These are phyloP conservation scores for Eremophila alpestris DNA, from an alignment of 2,797 vertebrate genomes.

Conservation along the genomic window DNA sequence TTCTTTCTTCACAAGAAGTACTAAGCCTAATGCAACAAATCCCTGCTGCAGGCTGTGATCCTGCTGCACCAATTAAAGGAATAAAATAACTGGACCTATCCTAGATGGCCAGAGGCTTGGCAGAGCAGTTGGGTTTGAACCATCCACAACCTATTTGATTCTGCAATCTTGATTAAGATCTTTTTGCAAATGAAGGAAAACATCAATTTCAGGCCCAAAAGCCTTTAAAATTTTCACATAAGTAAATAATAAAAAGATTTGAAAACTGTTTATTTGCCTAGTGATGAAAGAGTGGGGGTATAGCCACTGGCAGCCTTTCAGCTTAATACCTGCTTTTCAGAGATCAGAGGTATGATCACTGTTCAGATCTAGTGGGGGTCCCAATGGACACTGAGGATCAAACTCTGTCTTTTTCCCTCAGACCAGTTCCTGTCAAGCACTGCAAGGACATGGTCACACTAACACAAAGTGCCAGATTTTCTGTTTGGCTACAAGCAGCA, in stretches of 20 bases:
- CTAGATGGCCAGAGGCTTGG: not conserved
- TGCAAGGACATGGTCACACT: not conserved
- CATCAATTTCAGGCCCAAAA: not conserved
- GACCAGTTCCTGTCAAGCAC: not conserved
- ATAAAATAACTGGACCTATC: not conserved
- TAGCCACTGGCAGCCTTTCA: not conserved
- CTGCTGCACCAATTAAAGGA: not conserved
- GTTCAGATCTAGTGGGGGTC: not conserved
- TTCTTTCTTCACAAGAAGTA: not conserved
- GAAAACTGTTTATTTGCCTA: not conserved
- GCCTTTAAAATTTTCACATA: not conserved
- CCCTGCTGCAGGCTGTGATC: not conserved
- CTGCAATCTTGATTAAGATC: not conserved
- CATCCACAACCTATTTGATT: not conserved
- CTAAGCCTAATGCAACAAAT: not conserved
- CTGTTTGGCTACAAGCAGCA: constrained; percentile 1
- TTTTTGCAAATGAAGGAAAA: not conserved
- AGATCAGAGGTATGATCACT: not conserved
- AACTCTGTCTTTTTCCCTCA: not conserved
- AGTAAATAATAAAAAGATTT: not conserved
- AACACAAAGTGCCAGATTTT: not conserved
- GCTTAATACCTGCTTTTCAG: not conserved
- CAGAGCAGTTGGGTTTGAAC: not conserved
- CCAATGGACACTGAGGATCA: not conserved
- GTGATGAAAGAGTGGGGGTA: not conserved